Base-by-base conservation (phyloP, 2,113 vertebrate species). In the Semicossyphus pulcher region DNA sequence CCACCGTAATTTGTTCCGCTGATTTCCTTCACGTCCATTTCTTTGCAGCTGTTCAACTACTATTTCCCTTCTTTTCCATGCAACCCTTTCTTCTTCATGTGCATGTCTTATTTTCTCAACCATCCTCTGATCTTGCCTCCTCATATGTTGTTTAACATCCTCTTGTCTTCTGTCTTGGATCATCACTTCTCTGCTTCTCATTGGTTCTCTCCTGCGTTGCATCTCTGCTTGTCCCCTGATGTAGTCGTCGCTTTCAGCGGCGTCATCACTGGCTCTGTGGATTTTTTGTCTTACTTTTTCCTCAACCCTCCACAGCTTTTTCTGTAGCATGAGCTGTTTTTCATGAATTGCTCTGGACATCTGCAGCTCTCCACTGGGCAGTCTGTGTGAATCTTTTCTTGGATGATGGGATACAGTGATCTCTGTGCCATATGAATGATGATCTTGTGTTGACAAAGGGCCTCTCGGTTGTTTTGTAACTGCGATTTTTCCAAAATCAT, bases 241-340 rank as follows among this genome's bases (percentile, higher is more conserved):
- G 25, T 60, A 16, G 34, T 16, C 56, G 28, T 52, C 62, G 23
- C 70, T 66, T 8, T 63, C 84, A 70, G 84, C 76, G 8, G 78
- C 71, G 9, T 51, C 9, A 34, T 11, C 5, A 0, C 70, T 90
- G 49, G 92, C 91, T 63, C 58, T 89, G 71, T 93, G 93, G 39
- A 95, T 92, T 45, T 89, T 94, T 37, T 67, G 37, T 71, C 89
- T 87, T 47, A 97, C 69, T 9, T 77, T 87, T 47, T 94, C 91
- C 28, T 89, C 89, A 12, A 92, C 88, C 61, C 85, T 94, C 78
- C 61, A 90, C 67, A 97, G 86, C 72, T 96, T 96, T 62, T 94
- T 91, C 75, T 80, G 81, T 4, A 98, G 89, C 4, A 95, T 71
- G 2, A 73, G 75, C 79, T 97, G 64, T 78, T 94, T 94, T 70